Conservation (phyloP, 2,113 vertebrate genomes). For the Heteronetta atricapilla region DNA sequence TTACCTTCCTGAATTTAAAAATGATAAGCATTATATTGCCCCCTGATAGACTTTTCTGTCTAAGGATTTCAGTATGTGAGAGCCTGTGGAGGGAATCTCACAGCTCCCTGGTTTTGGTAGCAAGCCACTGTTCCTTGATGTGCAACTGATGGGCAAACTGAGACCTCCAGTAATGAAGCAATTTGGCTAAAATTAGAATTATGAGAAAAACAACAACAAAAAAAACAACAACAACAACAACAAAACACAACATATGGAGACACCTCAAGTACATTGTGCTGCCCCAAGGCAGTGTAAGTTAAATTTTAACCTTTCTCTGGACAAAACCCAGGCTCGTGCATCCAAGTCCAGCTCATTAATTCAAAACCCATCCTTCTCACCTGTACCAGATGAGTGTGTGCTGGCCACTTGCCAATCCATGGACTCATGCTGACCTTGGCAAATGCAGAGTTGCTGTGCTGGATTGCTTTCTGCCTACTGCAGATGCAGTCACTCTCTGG, state of each 20-base stretch:
- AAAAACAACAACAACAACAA: background rate
- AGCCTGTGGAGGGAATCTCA: background rate
- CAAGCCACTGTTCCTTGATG: background rate
- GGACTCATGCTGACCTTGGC: background rate
- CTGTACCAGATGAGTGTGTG: background rate
- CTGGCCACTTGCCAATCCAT: background rate
- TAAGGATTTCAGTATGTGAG: background rate
- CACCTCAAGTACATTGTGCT: background rate
- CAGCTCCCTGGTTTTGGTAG: background rate
- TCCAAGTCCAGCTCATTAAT: background rate
- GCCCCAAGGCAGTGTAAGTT: background rate
- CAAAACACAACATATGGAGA: background rate
- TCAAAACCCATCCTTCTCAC: background rate
- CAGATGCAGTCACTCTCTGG: background rate
- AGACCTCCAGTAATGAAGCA: background rate
- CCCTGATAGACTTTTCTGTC: background rate
- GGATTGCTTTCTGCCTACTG: background rate
- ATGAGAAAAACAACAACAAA: rapidly evolving
- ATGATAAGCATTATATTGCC: rapidly evolving
- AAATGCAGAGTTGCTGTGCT: background rate
- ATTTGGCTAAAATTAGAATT: background rate
- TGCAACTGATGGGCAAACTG: background rate
- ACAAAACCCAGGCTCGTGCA: background rate
- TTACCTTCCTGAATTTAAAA: background rate
- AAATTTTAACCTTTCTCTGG: background rate